Evolutionary conservation across 2,888 invertebrate species (phyloP).

Genomic region (Metacarcinus magister): DNA sequence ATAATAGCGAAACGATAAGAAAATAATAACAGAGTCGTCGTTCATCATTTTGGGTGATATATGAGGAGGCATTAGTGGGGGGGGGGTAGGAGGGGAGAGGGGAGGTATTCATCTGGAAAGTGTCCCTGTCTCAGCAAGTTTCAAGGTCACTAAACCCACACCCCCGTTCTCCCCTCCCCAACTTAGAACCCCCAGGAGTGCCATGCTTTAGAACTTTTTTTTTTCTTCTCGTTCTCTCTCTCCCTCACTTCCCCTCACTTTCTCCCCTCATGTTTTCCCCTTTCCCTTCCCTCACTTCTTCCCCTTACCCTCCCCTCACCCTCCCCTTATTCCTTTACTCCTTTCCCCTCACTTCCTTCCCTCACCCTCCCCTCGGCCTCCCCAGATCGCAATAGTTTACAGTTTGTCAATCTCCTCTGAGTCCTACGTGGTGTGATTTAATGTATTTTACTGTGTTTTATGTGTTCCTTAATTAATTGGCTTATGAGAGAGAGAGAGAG

Average conservation of each 20-base stretch:
- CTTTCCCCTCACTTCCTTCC: no score
- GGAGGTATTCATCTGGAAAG: not conserved
- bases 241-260: not conserved
- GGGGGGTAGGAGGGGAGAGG: not conserved
- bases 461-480: not conserved
- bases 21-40: not conserved
- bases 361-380: not conserved
- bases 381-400: not conserved
- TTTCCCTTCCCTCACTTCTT: no score
- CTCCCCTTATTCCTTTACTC: no score
- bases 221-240: not conserved
- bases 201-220: not conserved
- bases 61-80: not conserved
- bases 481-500: no score
- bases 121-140: no score
- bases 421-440: not conserved
- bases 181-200: not conserved
- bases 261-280: not conserved
- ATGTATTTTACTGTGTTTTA: not conserved
- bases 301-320: no score
- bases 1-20: not conserved
- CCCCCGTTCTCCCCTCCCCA: no score
- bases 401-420: not conserved
- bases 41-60: slow-evolving; percentile 6
- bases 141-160: no score